A percentile compares a stretch with the other conserved stretches of the same genome.
These are phyloP conservation scores for Patiria miniata DNA, from an alignment of 35 echinoderm and acorn worm genomes.

Conservation along the genomic window DNA sequence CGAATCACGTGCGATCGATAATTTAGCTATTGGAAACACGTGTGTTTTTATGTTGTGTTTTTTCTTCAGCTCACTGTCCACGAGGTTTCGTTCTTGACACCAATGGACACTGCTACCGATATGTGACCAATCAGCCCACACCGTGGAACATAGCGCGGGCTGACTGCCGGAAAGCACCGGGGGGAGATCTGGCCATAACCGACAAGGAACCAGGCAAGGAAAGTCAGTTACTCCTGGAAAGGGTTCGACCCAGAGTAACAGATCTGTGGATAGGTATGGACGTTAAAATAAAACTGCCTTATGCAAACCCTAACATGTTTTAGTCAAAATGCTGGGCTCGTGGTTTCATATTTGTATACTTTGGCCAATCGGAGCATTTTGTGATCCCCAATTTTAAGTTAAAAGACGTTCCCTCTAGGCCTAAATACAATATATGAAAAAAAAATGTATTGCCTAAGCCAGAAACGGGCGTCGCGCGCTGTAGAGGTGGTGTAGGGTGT, in stretches of 20 bases:
- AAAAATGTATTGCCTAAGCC: too few relatives aligned
- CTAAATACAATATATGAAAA: too few relatives aligned
- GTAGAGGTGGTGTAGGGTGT: too few relatives aligned
- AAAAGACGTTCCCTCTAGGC: too few relatives aligned
- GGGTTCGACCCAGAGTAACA: background rate
- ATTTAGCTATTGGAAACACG: background rate
- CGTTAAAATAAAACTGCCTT: too few relatives aligned
- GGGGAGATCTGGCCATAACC: conserved; percentile 28
- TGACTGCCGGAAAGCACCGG: conserved; percentile 26
- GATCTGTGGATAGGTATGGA: conserved; percentile 38
- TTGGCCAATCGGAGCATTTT: too few relatives aligned
- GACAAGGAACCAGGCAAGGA: conserved; percentile 22
- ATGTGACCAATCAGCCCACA: background rate
- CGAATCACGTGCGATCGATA: too few relatives aligned
- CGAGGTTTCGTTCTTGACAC: conserved; percentile 5
- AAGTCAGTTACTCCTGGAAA: conserved; percentile 9
- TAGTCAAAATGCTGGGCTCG: too few relatives aligned
- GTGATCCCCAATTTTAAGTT: too few relatives aligned
- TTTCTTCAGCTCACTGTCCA: conserved; percentile 48
- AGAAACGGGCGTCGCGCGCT: too few relatives aligned
- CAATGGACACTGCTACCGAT: conserved; percentile 19
- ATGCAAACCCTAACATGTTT: too few relatives aligned
- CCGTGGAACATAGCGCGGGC: conserved; percentile 5
- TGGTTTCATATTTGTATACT: too few relatives aligned
- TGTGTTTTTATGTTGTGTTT: background rate